Evolutionary conservation across 2,113 vertebrate genomes (phyloP).

Genomic region (Grus americana): DNA sequence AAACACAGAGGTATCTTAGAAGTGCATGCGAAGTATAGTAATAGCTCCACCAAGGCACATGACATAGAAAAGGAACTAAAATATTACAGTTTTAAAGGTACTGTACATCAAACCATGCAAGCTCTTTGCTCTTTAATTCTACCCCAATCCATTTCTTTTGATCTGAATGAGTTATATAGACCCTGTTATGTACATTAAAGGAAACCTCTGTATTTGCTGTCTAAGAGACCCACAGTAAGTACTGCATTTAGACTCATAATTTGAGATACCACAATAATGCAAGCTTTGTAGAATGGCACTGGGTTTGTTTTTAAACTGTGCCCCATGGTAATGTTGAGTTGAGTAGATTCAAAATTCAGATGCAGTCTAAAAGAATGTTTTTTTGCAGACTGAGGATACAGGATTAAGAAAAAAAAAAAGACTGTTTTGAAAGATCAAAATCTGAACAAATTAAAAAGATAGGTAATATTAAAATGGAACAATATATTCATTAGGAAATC

Average conservation of each 20-base stretch:
- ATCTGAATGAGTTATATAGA: background rate
- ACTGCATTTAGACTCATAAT: background rate
- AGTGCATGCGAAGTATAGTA: background rate
- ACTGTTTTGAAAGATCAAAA: background rate
- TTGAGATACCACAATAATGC: background rate
- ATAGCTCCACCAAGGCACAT: background rate
- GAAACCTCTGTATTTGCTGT: background rate
- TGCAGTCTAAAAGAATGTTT: background rate
- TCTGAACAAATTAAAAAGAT: background rate
- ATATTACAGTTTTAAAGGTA: background rate
- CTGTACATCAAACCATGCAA: background rate
- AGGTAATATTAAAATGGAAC: background rate
- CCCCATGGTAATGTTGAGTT: background rate
- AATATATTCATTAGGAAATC: background rate
- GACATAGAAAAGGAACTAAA: background rate
- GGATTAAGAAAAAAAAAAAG: background rate
- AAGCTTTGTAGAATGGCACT: background rate
- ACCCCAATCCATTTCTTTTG: background rate
- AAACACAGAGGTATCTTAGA: background rate
- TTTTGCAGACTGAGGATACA: background rate
- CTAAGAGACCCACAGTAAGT: background rate
- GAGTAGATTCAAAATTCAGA: background rate
- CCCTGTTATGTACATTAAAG: accelerated
- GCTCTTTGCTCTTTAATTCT: background rate
- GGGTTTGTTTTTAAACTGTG: background rate